A percentile compares a stretch with the other conserved stretches of the same genome.
These are phyloP conservation scores for Drosophila micromelanica DNA, from an alignment of 1,140 invertebrate species.

Conservation along the genomic window DNA sequence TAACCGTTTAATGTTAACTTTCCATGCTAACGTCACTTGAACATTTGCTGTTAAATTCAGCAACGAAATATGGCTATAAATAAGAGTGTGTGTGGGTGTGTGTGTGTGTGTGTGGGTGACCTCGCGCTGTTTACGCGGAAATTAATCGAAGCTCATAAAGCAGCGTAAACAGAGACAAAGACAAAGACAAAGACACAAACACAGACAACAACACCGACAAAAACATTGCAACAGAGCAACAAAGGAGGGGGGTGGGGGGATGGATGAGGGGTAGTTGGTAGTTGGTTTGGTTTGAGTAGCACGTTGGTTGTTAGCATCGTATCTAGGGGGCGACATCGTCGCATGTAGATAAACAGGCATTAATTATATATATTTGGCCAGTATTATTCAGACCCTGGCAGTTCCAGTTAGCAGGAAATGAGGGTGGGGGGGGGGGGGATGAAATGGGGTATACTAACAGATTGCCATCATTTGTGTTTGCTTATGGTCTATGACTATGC, in stretches of 20 bases:
- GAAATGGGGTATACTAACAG: constrained; percentile 42
- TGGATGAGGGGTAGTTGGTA: neutral
- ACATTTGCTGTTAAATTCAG: neutral
- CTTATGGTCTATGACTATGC: constrained; percentile 24
- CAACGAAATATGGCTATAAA: neutral
- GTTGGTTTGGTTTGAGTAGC: neutral
- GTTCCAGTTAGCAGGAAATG: neutral
- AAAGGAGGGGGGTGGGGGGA: neutral
- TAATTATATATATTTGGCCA: constrained; percentile 77
- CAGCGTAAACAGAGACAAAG: constrained; percentile 54
- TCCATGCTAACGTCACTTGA: neutral
- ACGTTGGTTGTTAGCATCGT: constrained; percentile 13
- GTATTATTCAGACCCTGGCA: constrained; percentile 23
- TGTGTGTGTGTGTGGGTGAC: constrained; percentile 7
- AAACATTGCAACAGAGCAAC: neutral
- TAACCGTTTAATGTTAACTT: neutral
- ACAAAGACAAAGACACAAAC: neutral
- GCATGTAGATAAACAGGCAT: constrained; percentile 80
- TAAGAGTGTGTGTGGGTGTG: neutral
- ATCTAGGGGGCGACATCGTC: constrained; percentile 60
- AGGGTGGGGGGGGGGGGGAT: neutral
- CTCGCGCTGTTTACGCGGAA: constrained; percentile 63
- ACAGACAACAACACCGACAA: constrained; percentile 6
- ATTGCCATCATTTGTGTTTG: constrained; percentile 73
- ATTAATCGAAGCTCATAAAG: constrained; percentile 79